These are phyloP conservation scores for Muscina levida DNA, from an alignment of 2,888 invertebrate species.

Conservation along the genomic window DNA sequence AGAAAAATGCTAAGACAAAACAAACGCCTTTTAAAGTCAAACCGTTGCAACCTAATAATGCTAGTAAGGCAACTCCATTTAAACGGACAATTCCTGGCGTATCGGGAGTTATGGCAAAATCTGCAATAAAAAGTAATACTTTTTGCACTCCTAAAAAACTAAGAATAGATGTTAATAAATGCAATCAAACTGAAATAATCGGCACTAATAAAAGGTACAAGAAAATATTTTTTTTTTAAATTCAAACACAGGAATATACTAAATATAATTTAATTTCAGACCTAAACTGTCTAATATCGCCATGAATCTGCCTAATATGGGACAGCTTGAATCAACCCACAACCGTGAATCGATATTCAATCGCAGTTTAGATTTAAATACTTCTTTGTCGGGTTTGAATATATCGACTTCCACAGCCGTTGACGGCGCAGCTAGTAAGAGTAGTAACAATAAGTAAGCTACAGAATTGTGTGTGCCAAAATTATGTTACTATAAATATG, in stretches of 20 bases:
- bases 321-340: slow-evolving; percentile 41
- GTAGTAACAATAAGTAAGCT: slow-evolving; percentile 28
- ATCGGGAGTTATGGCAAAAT: slow-evolving; percentile 21
- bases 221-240: not conserved
- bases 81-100: slow-evolving; percentile 30
- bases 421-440: slow-evolving; percentile 60
- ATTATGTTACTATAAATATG: not conserved
- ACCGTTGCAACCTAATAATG: slow-evolving; percentile 28
- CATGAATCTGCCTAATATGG: slow-evolving; percentile 55
- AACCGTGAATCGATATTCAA: slow-evolving; percentile 66
- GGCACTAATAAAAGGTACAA: slow-evolving; percentile 35
- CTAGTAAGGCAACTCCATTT: slow-evolving; percentile 15
- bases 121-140: slow-evolving; percentile 67
- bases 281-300: slow-evolving; percentile 50
- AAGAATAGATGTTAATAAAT: slow-evolving; percentile 61
- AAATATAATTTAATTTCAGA: slow-evolving; percentile 31
- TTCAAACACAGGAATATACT: not conserved
- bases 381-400: slow-evolving; percentile 70
- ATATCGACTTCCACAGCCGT: slow-evolving; percentile 72
- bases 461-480: not conserved
- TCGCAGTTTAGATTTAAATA: slow-evolving; percentile 68
- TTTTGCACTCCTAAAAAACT: slow-evolving; percentile 72
- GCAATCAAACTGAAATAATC: slow-evolving; percentile 71
- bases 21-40: slow-evolving; percentile 43
- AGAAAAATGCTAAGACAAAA: slow-evolving; percentile 55